phyloP scores from a whole-genome alignment of 2,888 invertebrate species.

The Phortica magna region DNA sequence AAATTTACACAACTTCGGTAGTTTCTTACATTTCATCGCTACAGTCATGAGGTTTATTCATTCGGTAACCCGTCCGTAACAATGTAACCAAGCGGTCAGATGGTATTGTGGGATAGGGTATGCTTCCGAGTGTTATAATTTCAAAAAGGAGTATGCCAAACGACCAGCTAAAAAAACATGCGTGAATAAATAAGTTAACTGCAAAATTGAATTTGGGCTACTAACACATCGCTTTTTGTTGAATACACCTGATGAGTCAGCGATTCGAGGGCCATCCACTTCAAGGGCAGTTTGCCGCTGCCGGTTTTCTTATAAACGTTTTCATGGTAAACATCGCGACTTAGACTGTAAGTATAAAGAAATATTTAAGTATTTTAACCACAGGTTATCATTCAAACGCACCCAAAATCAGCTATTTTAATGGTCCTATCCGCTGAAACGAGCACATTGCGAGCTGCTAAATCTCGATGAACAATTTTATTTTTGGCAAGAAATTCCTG shows the following conservation, averaged over 20 bases:
- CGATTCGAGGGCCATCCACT: slow-evolving; percentile 95
- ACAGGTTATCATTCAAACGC: slow-evolving; percentile 36
- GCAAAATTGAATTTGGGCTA: slow-evolving; percentile 51
- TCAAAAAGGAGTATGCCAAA: slow-evolving; percentile 93
- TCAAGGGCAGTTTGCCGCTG: slow-evolving; percentile 88
- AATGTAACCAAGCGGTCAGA: slow-evolving; percentile 83
- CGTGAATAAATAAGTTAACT: background rate
- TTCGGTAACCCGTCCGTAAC: slow-evolving; percentile 87
- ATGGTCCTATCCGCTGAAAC: slow-evolving; percentile 86
- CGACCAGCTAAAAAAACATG: slow-evolving; percentile 84
- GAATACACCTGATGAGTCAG: slow-evolving; percentile 89
- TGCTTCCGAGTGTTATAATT: slow-evolving; percentile 89
- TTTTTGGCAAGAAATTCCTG: slow-evolving; percentile 89
- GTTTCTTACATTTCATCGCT: slow-evolving; percentile 84
- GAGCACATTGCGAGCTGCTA: slow-evolving; percentile 92
- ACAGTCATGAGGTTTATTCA: slow-evolving; percentile 89
- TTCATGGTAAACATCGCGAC: slow-evolving; percentile 90
- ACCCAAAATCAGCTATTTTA: slow-evolving; percentile 93
- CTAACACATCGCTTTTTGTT: slow-evolving; percentile 92
- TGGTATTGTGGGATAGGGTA: slow-evolving; percentile 88
- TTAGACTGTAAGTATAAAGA: slow-evolving; percentile 78
- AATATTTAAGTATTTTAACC: background rate
- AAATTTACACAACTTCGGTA: background rate
- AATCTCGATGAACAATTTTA: slow-evolving; percentile 90
- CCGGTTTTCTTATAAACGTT: slow-evolving; percentile 89